Conservation (phyloP, 2,113 vertebrate genomes). For the Mola mola region DNA sequence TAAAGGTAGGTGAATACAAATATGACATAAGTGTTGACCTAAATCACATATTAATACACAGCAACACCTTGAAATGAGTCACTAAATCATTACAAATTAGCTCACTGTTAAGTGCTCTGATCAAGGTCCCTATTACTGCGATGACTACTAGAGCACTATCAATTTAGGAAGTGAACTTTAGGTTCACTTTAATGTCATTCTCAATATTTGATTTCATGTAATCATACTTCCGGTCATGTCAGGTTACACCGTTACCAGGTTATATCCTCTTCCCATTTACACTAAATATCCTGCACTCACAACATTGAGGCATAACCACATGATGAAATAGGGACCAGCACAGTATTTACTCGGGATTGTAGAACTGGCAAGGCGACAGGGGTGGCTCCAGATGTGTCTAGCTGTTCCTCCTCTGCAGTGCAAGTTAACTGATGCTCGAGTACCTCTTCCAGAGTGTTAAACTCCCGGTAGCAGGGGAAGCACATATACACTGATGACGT, state of each 20-base stretch:
- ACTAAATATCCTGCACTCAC: neutral
- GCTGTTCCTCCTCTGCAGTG: conserved; percentile 75
- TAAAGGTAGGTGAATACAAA: too few relatives aligned
- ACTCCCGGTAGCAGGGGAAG: conserved; percentile 92
- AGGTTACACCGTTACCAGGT: neutral
- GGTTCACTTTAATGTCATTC: conserved; percentile 24
- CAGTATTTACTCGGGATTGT: conserved; percentile 61
- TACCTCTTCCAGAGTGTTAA: conserved; percentile 88
- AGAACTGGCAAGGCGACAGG: conserved; percentile 39
- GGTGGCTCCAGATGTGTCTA: conserved; percentile 41
- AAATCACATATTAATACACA: conserved; percentile 27
- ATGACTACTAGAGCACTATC: conserved; percentile 21
- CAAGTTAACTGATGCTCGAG: conserved; percentile 89
- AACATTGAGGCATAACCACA: neutral
- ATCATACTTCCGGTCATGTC: conserved; percentile 8
- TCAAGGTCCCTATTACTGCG: conserved; percentile 38
- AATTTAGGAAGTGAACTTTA: conserved; percentile 44
- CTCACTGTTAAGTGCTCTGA: conserved; percentile 43
- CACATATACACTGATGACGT: conserved; percentile 88
- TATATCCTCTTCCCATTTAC: neutral
- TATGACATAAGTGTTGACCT: conserved; percentile 15
- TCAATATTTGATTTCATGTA: conserved; percentile 2
- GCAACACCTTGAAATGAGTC: conserved; percentile 24
- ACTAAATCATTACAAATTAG: conserved; percentile 42
- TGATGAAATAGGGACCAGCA: neutral